phyloP scores from a whole-genome alignment of 2,113 vertebrate species.

The Glaucomys volans region DNA sequence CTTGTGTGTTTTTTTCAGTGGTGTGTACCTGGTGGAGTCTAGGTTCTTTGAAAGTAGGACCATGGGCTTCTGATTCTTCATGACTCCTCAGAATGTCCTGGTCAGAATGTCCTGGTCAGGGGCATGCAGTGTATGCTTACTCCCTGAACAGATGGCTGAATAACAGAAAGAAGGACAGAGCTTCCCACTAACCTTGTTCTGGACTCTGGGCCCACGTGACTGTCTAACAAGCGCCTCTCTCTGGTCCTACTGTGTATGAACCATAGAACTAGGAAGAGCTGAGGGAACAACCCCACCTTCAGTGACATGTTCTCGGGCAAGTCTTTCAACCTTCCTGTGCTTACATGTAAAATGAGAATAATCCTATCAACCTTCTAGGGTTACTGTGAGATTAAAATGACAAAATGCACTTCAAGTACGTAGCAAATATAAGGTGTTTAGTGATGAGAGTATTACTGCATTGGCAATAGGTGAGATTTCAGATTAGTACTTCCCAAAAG shows the following conservation, averaged over 20 bases:
- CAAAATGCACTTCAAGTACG: neutral
- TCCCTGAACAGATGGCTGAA: neutral
- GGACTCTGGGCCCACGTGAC: fast-evolving
- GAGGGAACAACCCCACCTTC: neutral
- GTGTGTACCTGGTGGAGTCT: neutral
- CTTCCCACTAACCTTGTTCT: neutral
- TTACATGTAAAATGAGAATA: neutral
- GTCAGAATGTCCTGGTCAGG: neutral
- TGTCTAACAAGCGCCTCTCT: neutral
- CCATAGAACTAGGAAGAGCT: neutral
- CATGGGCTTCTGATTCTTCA: neutral
- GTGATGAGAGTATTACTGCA: neutral
- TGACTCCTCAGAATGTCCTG: neutral
- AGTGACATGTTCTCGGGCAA: neutral
- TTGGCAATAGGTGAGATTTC: neutral
- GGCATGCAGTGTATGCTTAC: neutral
- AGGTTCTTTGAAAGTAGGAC: neutral
- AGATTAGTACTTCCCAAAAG: constrained; percentile 15
- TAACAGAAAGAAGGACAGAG: neutral
- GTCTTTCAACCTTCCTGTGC: neutral
- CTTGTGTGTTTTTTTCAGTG: neutral
- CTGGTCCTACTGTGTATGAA: neutral
- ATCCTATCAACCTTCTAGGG: neutral
- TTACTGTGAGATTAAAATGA: neutral
- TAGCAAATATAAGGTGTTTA: neutral